phyloP scores from a whole-genome alignment of 2,113 vertebrate genomes.

The Corapipo altera region DNA sequence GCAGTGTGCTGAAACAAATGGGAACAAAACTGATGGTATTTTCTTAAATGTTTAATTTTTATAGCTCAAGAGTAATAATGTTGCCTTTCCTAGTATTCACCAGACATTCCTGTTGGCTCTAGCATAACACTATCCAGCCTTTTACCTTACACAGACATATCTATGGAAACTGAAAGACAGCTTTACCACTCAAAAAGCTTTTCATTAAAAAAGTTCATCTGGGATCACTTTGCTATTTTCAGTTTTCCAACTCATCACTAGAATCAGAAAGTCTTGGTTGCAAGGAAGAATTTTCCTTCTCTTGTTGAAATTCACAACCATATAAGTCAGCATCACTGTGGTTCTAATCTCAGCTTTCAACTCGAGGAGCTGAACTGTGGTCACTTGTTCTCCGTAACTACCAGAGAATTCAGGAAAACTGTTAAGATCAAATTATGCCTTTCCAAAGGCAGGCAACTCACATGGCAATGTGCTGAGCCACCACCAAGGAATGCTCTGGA shows the following conservation, averaged over 20 bases:
- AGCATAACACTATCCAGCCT: background rate
- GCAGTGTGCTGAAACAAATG: background rate
- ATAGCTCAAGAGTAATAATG: background rate
- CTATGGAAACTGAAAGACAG: background rate
- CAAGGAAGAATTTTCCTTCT: slow-evolving; percentile 35
- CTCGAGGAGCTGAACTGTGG: slow-evolving; percentile 67
- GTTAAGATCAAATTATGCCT: slow-evolving; percentile 68
- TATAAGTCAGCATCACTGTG: slow-evolving; percentile 57
- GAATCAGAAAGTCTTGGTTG: background rate
- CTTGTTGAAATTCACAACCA: slow-evolving; percentile 30
- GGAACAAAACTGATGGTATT: background rate
- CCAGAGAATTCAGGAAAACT: slow-evolving; percentile 71
- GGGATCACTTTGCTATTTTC: slow-evolving; percentile 23
- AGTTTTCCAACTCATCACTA: slow-evolving; percentile 47
- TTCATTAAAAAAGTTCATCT: background rate
- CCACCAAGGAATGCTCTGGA: slow-evolving; percentile 73
- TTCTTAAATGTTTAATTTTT: background rate
- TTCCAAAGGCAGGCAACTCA: slow-evolving; percentile 54
- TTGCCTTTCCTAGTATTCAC: background rate
- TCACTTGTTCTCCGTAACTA: slow-evolving; percentile 67
- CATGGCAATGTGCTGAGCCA: slow-evolving; percentile 60
- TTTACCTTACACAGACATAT: background rate
- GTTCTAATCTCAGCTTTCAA: slow-evolving; percentile 62
- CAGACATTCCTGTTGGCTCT: background rate
- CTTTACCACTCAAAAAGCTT: background rate